Percentiles rank a stretch among this genome's conserved stretches.
phyloP scores from a whole-genome alignment of 1,140 invertebrate genomes.

The Diachasma alloeum region DNA sequence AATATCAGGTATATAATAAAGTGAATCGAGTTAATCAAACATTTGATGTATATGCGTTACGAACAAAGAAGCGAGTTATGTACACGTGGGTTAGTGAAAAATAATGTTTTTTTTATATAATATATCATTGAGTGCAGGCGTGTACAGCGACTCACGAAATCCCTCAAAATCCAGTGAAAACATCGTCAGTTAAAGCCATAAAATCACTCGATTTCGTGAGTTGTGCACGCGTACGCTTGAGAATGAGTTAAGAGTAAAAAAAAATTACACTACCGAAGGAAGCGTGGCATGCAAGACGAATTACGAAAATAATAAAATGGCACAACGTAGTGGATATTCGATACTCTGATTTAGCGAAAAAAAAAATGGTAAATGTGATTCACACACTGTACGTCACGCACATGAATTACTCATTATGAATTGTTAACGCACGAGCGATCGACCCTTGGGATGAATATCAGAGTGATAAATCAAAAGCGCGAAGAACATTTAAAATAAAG shows the following conservation, averaged over 20 bases:
- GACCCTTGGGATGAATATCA: conserved; percentile 18
- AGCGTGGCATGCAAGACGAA: conserved; percentile 65
- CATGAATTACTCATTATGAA: neutral
- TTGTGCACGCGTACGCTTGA: conserved; percentile 31
- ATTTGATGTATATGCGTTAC: conserved; percentile 64
- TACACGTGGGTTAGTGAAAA: conserved; percentile 65
- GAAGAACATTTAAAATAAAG: conserved; percentile 6
- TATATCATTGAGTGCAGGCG: conserved; percentile 14
- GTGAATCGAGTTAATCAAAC: conserved; percentile 54
- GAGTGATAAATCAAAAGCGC: neutral
- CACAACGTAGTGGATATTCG: conserved; percentile 57
- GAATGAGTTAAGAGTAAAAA: conserved; percentile 51
- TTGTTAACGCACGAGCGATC: neutral
- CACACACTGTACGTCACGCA: conserved; percentile 38
- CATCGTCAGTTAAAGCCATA: neutral
- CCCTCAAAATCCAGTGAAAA: neutral
- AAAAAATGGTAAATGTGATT: conserved; percentile 34
- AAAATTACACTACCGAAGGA: conserved; percentile 64
- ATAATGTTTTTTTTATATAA: conserved; percentile 35
- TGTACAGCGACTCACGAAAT: neutral
- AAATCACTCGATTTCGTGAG: conserved; percentile 5
- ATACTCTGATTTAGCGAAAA: conserved; percentile 46
- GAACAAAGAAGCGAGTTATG: conserved; percentile 65
- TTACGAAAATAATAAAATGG: conserved; percentile 56
- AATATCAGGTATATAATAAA: conserved; percentile 10